Evolutionary conservation across 92 coral and sea anemone species (phyloP), one percentile per base, ranked within the genome.

Genomic region (Ricordea florida): DNA sequence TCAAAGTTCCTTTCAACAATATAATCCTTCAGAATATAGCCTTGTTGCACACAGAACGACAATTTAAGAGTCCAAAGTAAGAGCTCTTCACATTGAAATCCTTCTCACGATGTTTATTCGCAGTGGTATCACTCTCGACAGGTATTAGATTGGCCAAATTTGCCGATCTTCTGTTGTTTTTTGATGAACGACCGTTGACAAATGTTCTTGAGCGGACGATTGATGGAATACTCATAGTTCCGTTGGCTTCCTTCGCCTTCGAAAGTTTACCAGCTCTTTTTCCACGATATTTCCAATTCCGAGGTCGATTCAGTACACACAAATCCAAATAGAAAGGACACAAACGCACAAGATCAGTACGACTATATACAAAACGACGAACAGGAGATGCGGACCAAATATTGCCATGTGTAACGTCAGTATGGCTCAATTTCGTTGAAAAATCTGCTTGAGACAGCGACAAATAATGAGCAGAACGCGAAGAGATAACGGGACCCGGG

Each of bases 1-100:
- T 72, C 82, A 76, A 62, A 61, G 41, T 64, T 51, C 25, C 65
- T 44, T 55, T 62, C 82, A 76, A 76, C 73, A 62, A 76, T 73
- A 73, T 25, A 76, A 63, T 76, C 82, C 49, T 76, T 76, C 60
- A 76, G 73, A 28, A 42, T 76, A 51, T 40, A 47, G 57, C 53
- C 66, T 76, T 76, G 59, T 76, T 62, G 57, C 55, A 48, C 53
- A 55, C 79, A 14, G 79, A 58, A 34, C 80, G 42, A 38, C 69
- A 57, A 57, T 58, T 73, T 44, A 62, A 62, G 18, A 62, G 82
- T 22, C 77, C 50, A 36, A 53, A 35, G 50, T 69, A n/a, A n/a
- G n/a, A n/a, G n/a, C n/a, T n/a, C n/a, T n/a, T n/a, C n/a, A n/a
- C n/a, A n/a, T n/a, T n/a, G n/a, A n/a, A n/a, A n/a, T n/a, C n/a